Evolutionary conservation across 2,797 vertebrate genomes (phyloP), one percentile per base, ranked within the genome.

Genomic region (Poecilia picta): DNA sequence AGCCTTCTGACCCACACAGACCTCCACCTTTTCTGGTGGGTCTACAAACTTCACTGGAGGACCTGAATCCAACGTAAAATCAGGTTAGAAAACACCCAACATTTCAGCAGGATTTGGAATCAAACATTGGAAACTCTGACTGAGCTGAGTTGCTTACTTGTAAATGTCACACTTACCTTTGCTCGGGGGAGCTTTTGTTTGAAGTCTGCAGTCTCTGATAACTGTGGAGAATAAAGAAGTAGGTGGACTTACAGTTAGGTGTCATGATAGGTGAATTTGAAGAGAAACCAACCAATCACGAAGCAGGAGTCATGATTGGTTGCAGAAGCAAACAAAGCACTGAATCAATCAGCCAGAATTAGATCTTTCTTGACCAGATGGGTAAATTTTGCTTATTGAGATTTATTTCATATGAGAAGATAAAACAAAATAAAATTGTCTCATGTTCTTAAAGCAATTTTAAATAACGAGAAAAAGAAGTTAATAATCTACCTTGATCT

Each of bases 41-140:
- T 95, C 78, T 7, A 94, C 4, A 85, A 97, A 95, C 82, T 89
- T 83, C 66, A 96, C 88, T n/a, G 87, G 74, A 53, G 89, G 88
- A 1, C 83, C 96, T 92, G n/a, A 78, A 39, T 55, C 8, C 25
- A 81, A 57, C 2, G 8, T 0, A 73, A 4, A 74, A 18, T 11
- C 25, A 39, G 3, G 33, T 81, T 57, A 8, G 39, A 68, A n/a
- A 28, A 68, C 72, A 39, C 8, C 4, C 28, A 43, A 33, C 3
- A 41, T 11, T 33, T 39, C 8, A 36, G 43, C 43, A 18, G 43
- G 28, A 25, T 25, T 64, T 71, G 25, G 53, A 23, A 25, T 12
- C 7, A 31, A 66, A 51, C 18, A 11, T 7, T 36, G 3, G 8
- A 0, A 33, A 57, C 13, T 20, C 0, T 13, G 5, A 46, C 28